phyloP scores from a whole-genome alignment of 2,797 vertebrate species.

The Mormyrops attenuatus region DNA sequence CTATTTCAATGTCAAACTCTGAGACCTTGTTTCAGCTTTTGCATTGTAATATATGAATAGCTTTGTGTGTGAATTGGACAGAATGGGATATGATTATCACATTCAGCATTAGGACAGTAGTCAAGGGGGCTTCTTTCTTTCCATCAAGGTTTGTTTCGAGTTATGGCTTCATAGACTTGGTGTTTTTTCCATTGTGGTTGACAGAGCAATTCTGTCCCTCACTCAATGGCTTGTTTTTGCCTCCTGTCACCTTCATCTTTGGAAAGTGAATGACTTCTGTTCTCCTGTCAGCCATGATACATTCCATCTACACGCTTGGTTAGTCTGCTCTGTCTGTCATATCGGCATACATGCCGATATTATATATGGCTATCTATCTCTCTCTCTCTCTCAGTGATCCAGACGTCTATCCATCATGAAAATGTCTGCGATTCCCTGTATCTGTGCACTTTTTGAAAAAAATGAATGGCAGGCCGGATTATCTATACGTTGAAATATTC shows the following conservation, averaged over 20 bases:
- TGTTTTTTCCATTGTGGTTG: background rate
- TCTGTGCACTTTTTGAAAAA: background rate
- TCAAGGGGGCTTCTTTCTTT: background rate
- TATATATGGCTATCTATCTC: background rate
- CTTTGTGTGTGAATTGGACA: background rate
- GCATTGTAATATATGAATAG: background rate
- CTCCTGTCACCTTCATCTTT: background rate
- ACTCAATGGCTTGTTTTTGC: background rate
- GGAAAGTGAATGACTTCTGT: background rate
- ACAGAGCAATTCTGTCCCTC: background rate
- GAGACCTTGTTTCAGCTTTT: background rate
- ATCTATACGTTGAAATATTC: background rate
- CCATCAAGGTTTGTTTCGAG: background rate
- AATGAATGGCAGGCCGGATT: background rate
- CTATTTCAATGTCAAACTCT: background rate
- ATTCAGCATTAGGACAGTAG: background rate
- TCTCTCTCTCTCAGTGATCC: background rate
- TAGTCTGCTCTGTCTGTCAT: background rate
- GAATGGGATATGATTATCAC: background rate
- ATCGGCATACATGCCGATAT: background rate
- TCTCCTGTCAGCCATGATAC: background rate
- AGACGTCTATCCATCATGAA: background rate
- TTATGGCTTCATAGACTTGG: background rate
- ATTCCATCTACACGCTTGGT: background rate
- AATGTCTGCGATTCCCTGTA: background rate